A percentile compares a stretch with the other conserved stretches of the same genome.
These are phyloP conservation scores for Nemapogon koenigi DNA, from an alignment of 2,888 invertebrate species.

Conservation along the genomic window DNA sequence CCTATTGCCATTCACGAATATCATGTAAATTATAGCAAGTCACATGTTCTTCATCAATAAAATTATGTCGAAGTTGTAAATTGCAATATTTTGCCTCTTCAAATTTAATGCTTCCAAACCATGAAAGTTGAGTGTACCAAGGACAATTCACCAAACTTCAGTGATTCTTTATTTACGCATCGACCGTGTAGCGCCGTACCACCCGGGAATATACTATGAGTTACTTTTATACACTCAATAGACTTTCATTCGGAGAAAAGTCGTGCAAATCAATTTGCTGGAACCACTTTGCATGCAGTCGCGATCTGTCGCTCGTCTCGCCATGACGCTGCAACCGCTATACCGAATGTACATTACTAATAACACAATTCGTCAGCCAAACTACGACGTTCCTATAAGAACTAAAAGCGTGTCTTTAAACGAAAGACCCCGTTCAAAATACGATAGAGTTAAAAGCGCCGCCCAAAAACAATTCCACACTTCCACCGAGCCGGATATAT, in stretches of 20 bases:
- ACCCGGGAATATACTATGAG: conserved; percentile 24
- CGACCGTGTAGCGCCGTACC: conserved; percentile 4
- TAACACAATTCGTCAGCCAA: not conserved
- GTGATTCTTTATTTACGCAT: conserved; percentile 47
- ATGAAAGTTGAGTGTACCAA: too few species aligned
- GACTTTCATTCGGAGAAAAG: conserved; percentile 29
- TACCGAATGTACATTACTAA: not conserved
- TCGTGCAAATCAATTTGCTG: conserved; percentile 29
- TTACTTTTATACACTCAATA: conserved; percentile 48
- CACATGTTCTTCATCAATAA: too few species aligned
- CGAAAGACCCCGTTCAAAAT: conserved; percentile 40
- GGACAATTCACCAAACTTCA: conserved; percentile 43
- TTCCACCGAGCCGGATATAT: conserved; percentile 22
- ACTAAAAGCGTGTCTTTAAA: conserved; percentile 45
- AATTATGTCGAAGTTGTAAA: too few species aligned
- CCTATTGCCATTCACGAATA: too few species aligned
- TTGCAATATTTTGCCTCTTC: too few species aligned
- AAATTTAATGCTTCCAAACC: too few species aligned
- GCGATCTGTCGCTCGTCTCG: conserved; percentile 35
- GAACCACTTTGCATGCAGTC: too few species aligned
- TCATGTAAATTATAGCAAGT: too few species aligned
- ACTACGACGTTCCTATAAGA: conserved; percentile 32
- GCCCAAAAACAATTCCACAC: conserved; percentile 32
- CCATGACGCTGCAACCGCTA: conserved; percentile 17
- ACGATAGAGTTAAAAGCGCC: conserved; percentile 43